phyloP scores from a whole-genome alignment of 2,113 vertebrate species.

The Theristicus caerulescens region DNA sequence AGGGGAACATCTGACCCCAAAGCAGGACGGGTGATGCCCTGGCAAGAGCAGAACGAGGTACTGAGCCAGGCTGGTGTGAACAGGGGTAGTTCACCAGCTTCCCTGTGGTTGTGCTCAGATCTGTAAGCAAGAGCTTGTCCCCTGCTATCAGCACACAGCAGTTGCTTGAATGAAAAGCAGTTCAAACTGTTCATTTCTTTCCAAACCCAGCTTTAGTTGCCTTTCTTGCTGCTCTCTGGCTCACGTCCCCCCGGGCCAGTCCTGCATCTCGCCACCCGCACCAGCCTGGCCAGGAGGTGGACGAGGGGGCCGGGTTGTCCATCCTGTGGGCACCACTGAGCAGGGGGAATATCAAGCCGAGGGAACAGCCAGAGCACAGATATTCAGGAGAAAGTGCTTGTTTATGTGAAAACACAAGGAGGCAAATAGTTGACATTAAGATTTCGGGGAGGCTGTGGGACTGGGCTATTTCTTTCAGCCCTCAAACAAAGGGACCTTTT shows the following conservation, averaged over 20 bases:
- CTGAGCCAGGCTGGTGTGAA: not conserved
- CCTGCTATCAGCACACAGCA: not conserved
- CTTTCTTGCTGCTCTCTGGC: not conserved
- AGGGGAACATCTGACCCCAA: not conserved
- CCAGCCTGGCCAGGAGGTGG: not conserved
- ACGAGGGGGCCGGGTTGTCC: fast-evolving
- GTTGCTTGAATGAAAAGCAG: not conserved
- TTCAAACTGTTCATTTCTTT: not conserved
- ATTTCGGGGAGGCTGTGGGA: slow-evolving; percentile 53
- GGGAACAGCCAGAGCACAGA: not conserved
- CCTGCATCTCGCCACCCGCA: not conserved
- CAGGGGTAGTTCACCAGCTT: not conserved
- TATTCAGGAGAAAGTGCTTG: slow-evolving; percentile 3
- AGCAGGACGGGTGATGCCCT: not conserved
- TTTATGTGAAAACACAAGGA: slow-evolving; percentile 56
- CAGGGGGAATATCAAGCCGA: not conserved
- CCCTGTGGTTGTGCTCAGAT: no score
- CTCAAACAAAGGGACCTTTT: slow-evolving; percentile 67
- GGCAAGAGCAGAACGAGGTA: fast-evolving
- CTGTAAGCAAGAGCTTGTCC: fast-evolving
- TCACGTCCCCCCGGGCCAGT: fast-evolving
- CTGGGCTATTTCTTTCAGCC: slow-evolving; percentile 43
- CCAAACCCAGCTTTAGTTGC: not conserved
- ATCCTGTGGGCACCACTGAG: fast-evolving
- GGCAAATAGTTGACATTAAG: slow-evolving; percentile 76